A percentile compares a stretch with the other conserved stretches of the same genome.
phyloP scores from a whole-genome alignment of 2,888 invertebrate species.

The Ceriagrion tenellum region DNA sequence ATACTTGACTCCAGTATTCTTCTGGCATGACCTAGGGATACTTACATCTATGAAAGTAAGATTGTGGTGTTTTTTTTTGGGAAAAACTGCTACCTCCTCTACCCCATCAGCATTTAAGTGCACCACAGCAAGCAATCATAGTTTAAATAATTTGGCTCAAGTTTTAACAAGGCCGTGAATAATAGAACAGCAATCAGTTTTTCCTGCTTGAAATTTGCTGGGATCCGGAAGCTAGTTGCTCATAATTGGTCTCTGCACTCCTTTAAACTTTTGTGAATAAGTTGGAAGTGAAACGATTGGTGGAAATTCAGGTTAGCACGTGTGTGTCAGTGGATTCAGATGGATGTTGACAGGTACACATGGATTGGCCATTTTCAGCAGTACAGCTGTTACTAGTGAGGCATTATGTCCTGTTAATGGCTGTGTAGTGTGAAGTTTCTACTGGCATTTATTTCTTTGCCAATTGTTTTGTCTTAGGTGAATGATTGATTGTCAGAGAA shows the following conservation, averaged over 20 bases:
- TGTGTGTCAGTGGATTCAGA: constrained; percentile 39
- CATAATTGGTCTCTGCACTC: constrained; percentile 33
- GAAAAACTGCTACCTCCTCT: constrained; percentile 47
- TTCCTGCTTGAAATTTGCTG: neutral
- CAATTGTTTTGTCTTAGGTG: neutral
- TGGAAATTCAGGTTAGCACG: neutral
- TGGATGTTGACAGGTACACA: neutral
- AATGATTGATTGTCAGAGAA: neutral
- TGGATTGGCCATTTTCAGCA: constrained; percentile 9
- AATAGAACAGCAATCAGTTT: constrained; percentile 18
- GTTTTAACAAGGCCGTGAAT: neutral
- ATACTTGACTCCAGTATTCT: constrained; percentile 28
- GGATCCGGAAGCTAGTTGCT: constrained; percentile 33
- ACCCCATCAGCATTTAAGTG: constrained; percentile 30
- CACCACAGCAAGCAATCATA: constrained; percentile 31
- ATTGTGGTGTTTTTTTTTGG: constrained; percentile 33
- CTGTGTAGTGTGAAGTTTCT: constrained; percentile 30
- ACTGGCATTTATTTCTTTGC: neutral
- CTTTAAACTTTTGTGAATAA: constrained; percentile 26
- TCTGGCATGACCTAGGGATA: constrained; percentile 32
- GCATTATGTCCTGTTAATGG: constrained; percentile 19
- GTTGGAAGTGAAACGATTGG: neutral
- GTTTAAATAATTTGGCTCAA: constrained; percentile 25
- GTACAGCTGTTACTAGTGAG: neutral
- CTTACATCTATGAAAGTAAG: constrained; percentile 32